Conservation (phyloP, 1,140 invertebrate species). For the Tetranychus urticae region DNA sequence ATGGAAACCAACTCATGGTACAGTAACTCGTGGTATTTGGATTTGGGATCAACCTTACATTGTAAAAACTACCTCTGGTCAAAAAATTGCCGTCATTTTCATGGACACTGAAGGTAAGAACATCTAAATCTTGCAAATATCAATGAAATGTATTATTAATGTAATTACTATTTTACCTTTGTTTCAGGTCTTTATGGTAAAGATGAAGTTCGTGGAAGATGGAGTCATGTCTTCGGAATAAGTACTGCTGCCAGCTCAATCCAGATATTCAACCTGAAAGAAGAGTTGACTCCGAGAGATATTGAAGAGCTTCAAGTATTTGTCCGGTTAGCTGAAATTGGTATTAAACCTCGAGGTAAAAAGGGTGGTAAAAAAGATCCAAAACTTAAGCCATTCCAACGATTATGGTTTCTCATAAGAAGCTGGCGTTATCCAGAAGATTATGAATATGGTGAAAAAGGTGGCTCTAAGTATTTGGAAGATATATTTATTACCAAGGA, state of each 20-base stretch:
- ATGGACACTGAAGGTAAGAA: constrained; percentile 66
- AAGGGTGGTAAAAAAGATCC: constrained; percentile 30
- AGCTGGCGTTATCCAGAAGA: constrained; percentile 99
- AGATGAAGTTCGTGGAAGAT: background rate
- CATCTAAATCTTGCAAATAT: too few relatives aligned
- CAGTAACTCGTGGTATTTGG: constrained; percentile 32
- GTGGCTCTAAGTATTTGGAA: constrained; percentile 63
- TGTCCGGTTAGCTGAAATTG: constrained; percentile 67
- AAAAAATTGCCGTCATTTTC: constrained; percentile 39
- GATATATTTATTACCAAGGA: constrained; percentile 55
- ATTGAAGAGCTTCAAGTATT: constrained; percentile 23
- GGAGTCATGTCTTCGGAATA: background rate
- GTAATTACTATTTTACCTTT: too few relatives aligned
- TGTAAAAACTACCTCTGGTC: constrained; percentile 17
- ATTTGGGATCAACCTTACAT: constrained; percentile 81
- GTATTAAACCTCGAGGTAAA: constrained; percentile 69
- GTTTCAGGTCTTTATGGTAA: background rate
- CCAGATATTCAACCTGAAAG: background rate
- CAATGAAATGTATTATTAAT: too few relatives aligned
- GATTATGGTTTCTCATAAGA: constrained; percentile 76
- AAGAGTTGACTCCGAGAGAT: constrained; percentile 4
- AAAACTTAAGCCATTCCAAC: constrained; percentile 34
- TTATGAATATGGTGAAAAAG: constrained; percentile 64
- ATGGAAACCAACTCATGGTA: background rate
- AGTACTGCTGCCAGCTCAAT: background rate